A percentile compares a stretch with the other conserved stretches of the same genome.
phyloP scores from a whole-genome alignment of 2,888 invertebrate species.

The Petrophora chlorosata region DNA sequence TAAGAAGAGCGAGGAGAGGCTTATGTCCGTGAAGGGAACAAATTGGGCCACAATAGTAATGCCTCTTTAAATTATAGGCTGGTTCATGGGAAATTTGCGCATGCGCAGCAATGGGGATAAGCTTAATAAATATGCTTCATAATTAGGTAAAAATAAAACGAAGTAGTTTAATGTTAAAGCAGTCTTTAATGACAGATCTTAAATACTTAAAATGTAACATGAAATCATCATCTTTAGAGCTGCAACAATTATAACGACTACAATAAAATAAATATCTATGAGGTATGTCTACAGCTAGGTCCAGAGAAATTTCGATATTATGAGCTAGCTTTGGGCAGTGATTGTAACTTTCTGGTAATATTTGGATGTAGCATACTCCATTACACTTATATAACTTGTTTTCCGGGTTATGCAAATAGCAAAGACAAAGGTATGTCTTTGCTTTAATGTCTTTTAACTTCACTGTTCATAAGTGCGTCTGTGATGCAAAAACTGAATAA shows the following conservation, averaged over 20 bases:
- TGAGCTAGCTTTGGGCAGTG: constrained; percentile 41
- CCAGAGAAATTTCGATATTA: constrained; percentile 33
- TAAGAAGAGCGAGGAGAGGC: no score
- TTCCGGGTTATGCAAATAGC: constrained; percentile 3
- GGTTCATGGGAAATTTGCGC: no score
- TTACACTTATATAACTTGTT: constrained; percentile 19
- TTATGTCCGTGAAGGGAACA: no score
- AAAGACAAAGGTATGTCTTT: constrained; percentile 19
- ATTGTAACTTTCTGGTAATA: constrained; percentile 31
- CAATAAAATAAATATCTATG: constrained; percentile 56
- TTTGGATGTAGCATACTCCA: constrained; percentile 34
- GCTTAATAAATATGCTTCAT: not conserved
- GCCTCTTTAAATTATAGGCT: no score
- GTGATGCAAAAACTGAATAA: no score
- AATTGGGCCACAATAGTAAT: no score
- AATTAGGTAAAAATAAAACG: constrained; percentile 22
- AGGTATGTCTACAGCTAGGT: constrained; percentile 48
- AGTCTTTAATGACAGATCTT: constrained; percentile 76
- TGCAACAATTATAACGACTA: constrained; percentile 50
- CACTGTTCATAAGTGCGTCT: no score
- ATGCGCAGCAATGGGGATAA: no score
- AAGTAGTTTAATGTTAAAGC: constrained; percentile 54
- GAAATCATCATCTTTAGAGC: constrained; percentile 19
- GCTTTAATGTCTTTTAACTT: no score
- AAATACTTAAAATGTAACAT: constrained; percentile 53